Percentiles rank a stretch among this genome's conserved stretches.
phyloP scores from a whole-genome alignment of 2,888 invertebrate genomes.

The Melieria omissa region DNA sequence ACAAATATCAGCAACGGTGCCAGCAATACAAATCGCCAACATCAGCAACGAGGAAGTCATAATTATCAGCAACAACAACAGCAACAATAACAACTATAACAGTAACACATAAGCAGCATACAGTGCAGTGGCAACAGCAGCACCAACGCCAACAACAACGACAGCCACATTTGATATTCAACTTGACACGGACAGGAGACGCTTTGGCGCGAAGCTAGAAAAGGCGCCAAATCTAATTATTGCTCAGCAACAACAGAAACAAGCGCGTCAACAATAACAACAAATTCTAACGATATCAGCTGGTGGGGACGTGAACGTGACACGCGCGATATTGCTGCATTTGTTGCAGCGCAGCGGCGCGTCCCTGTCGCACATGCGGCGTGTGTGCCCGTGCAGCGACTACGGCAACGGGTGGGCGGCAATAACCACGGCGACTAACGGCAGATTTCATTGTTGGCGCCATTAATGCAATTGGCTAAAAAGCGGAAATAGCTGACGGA shows the following conservation, averaged over 20 bases:
- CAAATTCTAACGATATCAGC: background rate
- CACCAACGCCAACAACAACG: conserved; percentile 9
- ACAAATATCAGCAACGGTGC: background rate
- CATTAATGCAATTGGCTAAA: conserved; percentile 48
- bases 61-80: background rate
- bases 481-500: conserved; percentile 51
- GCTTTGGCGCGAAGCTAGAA: conserved; percentile 20
- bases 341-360: too few species aligned
- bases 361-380: background rate
- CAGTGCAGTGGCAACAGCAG: background rate
- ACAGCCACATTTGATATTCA: background rate
- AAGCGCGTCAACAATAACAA: conserved; percentile 25
- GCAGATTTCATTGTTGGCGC: conserved; percentile 33
- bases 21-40: background rate
- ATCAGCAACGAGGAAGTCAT: background rate
- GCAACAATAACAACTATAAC: background rate
- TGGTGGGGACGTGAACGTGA: background rate
- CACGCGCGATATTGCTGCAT: conserved; percentile 1
- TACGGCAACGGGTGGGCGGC: background rate
- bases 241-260: conserved; percentile 18
- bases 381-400: background rate
- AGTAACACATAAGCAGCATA: conserved; percentile 7
- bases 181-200: too few species aligned
- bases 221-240: conserved; percentile 31
- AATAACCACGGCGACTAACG: background rate